Base-by-base conservation (phyloP, 92 coral and sea anemone genomes). In the Anthopleura xanthogrammica region DNA sequence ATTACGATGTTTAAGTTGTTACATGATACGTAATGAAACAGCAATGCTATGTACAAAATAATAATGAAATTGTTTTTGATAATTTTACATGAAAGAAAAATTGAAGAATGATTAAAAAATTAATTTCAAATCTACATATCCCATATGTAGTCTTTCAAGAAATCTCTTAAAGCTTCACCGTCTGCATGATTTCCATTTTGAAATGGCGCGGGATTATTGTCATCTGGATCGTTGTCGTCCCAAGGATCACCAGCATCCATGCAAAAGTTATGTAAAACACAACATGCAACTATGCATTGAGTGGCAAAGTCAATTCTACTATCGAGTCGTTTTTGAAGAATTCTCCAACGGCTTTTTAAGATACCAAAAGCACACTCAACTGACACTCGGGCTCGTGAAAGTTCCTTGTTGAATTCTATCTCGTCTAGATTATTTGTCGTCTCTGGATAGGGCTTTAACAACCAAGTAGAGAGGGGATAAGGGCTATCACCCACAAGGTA, bases 211-310 rank as follows among this genome's bases (percentile, higher is more conserved):
- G 14, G 14, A 36, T 41, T 40, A 62, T 58, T 20, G 40, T 83
- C 91, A 48, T 79, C 79, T 36, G 36, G 36, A 29, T 29, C 36
- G 36, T 77, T 76, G 22, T 66, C 78, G 79, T 89, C 92, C 89
- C 92, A 85, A 43, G 57, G 71, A 70, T 89, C 89, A 55, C 81
- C 92, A 55, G 68, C 57, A n/a, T 39, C 22, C 65, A 81, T 77
- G 77, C 92, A 89, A 76, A 85, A 76, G 62, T 85, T 85, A 48
- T 89, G 89, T 55, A 89, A 77, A 17, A 89, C 89, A 12, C 72
- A 83, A 85, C 92, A 85, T 50, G 92, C 89, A 3, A 85, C 72
- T n/a, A 71, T 52, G 22, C 81, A 65, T 73, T 88, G 72, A 22
- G 54, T 72, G 22, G 54, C 60, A 41, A 22, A 72, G 52, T 24